phyloP scores from a whole-genome alignment of 2,113 vertebrate genomes.

The Progne subis region DNA sequence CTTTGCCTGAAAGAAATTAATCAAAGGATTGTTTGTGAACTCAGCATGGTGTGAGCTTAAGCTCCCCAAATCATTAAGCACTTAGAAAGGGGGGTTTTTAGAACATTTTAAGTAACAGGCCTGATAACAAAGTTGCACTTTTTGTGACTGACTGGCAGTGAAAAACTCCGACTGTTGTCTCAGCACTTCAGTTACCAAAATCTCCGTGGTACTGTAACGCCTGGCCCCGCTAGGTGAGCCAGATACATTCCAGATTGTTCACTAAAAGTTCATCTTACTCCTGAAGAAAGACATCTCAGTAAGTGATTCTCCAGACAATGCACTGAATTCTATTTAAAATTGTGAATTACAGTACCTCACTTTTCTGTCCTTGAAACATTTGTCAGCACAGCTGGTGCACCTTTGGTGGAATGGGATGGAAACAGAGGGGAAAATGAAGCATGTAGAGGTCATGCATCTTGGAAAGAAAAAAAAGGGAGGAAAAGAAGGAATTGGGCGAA shows the following conservation, averaged over 20 bases:
- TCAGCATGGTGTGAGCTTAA: not conserved
- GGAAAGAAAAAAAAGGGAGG: not conserved
- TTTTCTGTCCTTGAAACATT: not conserved
- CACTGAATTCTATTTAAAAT: not conserved
- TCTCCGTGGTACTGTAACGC: not conserved
- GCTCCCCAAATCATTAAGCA: not conserved
- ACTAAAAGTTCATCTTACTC: not conserved
- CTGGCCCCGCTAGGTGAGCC: not conserved
- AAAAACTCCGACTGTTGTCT: not conserved
- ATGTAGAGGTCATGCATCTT: not conserved
- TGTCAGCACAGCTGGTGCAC: not conserved
- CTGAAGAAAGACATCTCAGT: not conserved
- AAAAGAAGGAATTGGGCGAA: not conserved
- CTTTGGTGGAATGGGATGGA: not conserved
- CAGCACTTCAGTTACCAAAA: not conserved
- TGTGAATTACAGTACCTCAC: not conserved
- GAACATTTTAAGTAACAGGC: not conserved
- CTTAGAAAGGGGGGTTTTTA: rapidly evolving
- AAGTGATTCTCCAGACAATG: not conserved
- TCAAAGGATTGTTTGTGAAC: not conserved
- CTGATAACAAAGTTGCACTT: not conserved
- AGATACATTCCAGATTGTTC: not conserved
- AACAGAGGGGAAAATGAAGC: not conserved
- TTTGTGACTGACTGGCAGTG: not conserved
- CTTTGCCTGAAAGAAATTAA: not conserved